Evolutionary conservation across 2,113 vertebrate species (phyloP).

Genomic region (Ptyas mucosa): DNA sequence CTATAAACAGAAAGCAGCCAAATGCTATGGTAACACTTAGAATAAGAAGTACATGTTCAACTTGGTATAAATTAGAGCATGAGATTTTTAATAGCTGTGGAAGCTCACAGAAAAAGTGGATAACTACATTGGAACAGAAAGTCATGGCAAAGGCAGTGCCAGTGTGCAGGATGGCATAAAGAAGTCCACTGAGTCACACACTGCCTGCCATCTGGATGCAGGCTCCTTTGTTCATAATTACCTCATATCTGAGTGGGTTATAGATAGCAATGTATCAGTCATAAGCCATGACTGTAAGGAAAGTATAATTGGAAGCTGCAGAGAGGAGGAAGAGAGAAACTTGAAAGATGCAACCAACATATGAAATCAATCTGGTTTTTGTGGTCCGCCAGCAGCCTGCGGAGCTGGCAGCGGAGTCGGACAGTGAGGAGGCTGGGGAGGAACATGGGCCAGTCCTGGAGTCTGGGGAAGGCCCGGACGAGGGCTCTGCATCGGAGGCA

Average conservation of each 20-base stretch:
- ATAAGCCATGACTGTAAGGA: neutral
- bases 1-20: neutral
- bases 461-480: no score
- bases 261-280: neutral
- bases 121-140: neutral
- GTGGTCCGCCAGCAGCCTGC: no score
- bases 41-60: neutral
- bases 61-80: neutral
- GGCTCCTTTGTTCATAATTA: slow-evolving; percentile 4
- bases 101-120: slow-evolving; percentile 10
- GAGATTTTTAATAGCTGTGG: neutral
- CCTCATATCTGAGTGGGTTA: slow-evolving; percentile 6
- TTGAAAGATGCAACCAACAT: neutral
- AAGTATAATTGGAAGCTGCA: neutral
- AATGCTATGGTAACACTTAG: neutral
- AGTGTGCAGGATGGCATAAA: neutral
- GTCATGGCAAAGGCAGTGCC: neutral
- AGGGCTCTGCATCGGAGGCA: no score
- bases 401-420: no score
- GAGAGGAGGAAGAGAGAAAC: neutral
- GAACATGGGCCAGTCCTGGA: no score
- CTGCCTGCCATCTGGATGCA: neutral
- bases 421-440: no score
- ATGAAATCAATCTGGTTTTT: neutral
- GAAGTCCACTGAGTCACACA: neutral